phyloP scores from a whole-genome alignment of 2,888 invertebrate genomes.

The Trichopoda pennipes region DNA sequence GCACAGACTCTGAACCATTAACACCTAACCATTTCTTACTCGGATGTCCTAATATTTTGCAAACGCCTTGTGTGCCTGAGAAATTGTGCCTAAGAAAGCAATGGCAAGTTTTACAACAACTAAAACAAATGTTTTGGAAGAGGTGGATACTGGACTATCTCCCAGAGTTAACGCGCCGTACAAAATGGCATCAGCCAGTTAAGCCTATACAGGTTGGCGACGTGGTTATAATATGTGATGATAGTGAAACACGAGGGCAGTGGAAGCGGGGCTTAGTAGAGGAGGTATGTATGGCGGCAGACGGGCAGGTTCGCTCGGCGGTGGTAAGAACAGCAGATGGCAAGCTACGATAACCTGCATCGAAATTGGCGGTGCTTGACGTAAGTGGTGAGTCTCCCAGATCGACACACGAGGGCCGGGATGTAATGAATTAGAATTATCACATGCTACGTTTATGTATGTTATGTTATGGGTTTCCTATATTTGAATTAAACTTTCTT shows the following conservation, averaged over 20 bases:
- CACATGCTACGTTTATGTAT: no score
- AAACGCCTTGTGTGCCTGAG: constrained; percentile 52
- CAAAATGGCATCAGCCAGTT: constrained; percentile 37
- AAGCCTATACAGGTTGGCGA: constrained; percentile 54
- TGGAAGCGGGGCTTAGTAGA: not conserved
- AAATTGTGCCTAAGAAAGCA: constrained; percentile 50
- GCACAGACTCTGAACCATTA: constrained; percentile 47
- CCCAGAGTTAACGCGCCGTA: constrained; percentile 42
- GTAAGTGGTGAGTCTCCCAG: constrained; percentile 9
- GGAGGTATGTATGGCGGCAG: not conserved
- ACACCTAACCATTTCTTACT: constrained; percentile 66
- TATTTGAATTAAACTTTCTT: no score
- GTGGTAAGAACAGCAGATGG: constrained; percentile 1
- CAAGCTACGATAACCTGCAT: not conserved
- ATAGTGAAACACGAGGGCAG: not conserved
- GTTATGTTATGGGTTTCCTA: no score
- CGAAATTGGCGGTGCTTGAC: constrained; percentile 5
- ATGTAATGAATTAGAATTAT: no score
- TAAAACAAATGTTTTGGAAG: no score
- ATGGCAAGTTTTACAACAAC: constrained; percentile 64
- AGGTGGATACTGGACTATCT: constrained; percentile 34
- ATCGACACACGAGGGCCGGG: constrained; percentile 13
- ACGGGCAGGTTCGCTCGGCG: not conserved
- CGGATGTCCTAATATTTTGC: constrained; percentile 61
- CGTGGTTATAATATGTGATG: constrained; percentile 52